Base-by-base conservation (phyloP, 2,113 vertebrate species). In the Leucoraja erinaceus region DNA sequence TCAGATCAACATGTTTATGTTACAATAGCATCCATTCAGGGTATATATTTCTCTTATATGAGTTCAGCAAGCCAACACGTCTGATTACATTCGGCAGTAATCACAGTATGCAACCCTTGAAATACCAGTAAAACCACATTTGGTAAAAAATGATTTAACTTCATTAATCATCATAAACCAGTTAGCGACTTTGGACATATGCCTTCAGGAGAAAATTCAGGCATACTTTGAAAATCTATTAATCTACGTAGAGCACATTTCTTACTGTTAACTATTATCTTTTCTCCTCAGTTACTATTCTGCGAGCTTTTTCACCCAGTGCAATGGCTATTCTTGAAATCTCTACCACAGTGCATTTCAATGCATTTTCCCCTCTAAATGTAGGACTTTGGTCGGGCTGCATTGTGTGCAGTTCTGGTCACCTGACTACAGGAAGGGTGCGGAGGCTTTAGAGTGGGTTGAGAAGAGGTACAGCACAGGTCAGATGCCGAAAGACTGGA, bases 191-290 rank as follows among this genome's bases (percentile, higher is more conserved):
- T n/a, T 86, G 56, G 56, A 86, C 56, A 86, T 63, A 12, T 86
- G 83, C 83, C 56, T 86, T 86, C 12, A 5, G 56, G 83, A 86
- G 83, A 86, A 63, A 11, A 59, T 86, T 86, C 83, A 61, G 25
- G 0, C 83, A 61, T 59, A 86, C 28, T 86, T 61, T 31, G 81
- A 86, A 86, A 86, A 31, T 86, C 11, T 59, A 61, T n/a, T 84
- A 61, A 14, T 84, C 25, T 61, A 61, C 81, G 61, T n/a, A n/a
- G 56, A 84, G 81, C 81, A 59, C 81, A 84, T 61, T 61, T 84
- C 81, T 61, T 61, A 25, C 4, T 61, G 25, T 84, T 61, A 84
- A 84, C 9, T 84, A 28, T 84, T 28, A n/a, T 9, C 11, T 25
- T 25, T 84, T 84, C 56, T 84, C 54, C 56, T 84, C 28, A 84